Evolutionary conservation across 2,888 invertebrate genomes (phyloP), one percentile per base, ranked within the genome.

Genomic region (Cinara cedri): DNA sequence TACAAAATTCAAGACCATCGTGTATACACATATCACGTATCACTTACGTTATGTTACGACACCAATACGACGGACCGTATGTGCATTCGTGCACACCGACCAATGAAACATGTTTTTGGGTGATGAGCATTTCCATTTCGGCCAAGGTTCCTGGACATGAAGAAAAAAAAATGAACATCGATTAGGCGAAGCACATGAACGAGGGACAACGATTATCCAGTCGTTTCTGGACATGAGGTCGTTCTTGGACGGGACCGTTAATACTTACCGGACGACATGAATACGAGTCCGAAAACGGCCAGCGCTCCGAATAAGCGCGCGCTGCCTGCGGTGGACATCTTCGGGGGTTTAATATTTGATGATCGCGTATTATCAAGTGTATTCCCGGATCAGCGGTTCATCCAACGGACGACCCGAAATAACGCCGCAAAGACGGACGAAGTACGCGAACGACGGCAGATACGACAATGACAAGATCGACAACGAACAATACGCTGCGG

Each of bases 11-110:
- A 34, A 34, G 6, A 34, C 6, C 34, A 34, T 34, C 6, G 34
- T 34, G 6, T 6, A 6, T 34, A 34, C 34, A 34, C 3, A 34
- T 6, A 6, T 65, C 46, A 10, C 10, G 26, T 4, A 66, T 80
- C 82, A 86, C 88, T 86, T 86, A 88, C 88, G 87, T 87, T 81
- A 89, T 84, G 81, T 86, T 86, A 75, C 85, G 83, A 82, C 88
- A 87, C 87, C 87, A 88, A 82, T 86, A 87, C 1, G 84, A 81
- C 9, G 87, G 87, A 3, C 87, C 88, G 75, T 84, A 85, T 0
- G 86, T 85, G 82, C 88, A 88, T 82, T 85, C 84, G 3, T 54
- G 21, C 13, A 6, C 19, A 63, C 85, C 86, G 72, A 21, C 83
- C 83, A 72, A 13, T 26, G 21, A 11, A 1, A 42, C 24, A 3